A percentile compares a stretch with the other conserved stretches of the same genome.
phyloP scores from a whole-genome alignment of 1,140 invertebrate species.

The Campoletis sonorensis region DNA sequence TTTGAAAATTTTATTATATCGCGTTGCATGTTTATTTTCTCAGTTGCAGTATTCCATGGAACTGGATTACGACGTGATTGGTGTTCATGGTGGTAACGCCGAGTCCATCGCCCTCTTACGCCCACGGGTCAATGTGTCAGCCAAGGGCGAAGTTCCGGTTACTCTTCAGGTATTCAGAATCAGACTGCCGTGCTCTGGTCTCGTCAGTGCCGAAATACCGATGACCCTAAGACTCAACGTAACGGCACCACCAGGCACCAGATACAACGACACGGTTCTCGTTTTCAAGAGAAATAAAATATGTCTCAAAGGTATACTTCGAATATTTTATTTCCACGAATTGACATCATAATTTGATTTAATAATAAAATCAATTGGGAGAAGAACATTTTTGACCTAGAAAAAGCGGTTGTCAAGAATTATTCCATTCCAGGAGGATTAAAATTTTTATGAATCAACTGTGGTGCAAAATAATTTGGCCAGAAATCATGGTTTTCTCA shows the following conservation, averaged over 20 bases:
- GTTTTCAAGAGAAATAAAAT: constrained; percentile 92
- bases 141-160: constrained; percentile 85
- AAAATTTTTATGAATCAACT: no score
- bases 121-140: constrained; percentile 88
- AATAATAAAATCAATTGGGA: no score
- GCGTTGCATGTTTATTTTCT: constrained; percentile 39
- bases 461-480: no score
- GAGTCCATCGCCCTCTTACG: constrained; percentile 80
- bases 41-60: constrained; percentile 87
- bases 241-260: constrained; percentile 79
- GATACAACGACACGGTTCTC: constrained; percentile 84
- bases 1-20: constrained; percentile 33
- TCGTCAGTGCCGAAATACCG: constrained; percentile 84
- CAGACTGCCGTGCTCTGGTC: constrained; percentile 86
- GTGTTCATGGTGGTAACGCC: constrained; percentile 68
- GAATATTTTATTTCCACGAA: neutral
- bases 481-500: no score
- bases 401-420: no score
- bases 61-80: constrained; percentile 85
- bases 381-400: no score
- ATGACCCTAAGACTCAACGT: constrained; percentile 87
- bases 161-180: constrained; percentile 87
- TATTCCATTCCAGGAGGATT: no score
- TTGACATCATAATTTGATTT: neutral
- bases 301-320: constrained; percentile 86